These are phyloP conservation scores for Sphaerophoria taeniata DNA, from an alignment of 2,888 invertebrate species.

Conservation along the genomic window DNA sequence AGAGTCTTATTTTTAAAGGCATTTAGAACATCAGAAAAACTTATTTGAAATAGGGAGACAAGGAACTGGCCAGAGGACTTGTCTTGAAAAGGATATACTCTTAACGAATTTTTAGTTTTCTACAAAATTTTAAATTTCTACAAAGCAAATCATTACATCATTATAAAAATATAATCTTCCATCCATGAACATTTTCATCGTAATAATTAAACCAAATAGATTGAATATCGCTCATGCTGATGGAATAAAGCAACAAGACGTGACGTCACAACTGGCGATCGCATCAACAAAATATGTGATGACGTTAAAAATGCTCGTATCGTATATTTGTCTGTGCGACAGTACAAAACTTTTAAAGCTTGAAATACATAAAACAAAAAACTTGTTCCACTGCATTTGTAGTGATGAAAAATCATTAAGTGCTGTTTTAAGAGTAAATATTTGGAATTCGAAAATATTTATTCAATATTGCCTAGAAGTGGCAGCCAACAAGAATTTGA, in stretches of 20 bases:
- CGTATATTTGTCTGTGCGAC: constrained; percentile 13
- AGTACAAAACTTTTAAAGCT: neutral
- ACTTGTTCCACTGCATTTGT: neutral
- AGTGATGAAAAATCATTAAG: constrained; percentile 14
- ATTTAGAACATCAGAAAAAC: too few species aligned
- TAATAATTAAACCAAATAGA: constrained; percentile 6
- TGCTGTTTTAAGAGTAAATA: constrained; percentile 23
- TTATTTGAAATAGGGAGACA: too few species aligned
- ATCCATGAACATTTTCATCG: constrained; percentile 31
- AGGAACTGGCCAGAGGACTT: too few species aligned
- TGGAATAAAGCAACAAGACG: neutral
- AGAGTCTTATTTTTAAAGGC: too few species aligned
- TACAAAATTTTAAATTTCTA: too few species aligned
- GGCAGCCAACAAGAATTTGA: neutral
- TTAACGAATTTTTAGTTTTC: too few species aligned
- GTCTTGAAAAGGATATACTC: too few species aligned
- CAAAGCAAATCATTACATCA: too few species aligned
- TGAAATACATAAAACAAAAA: neutral
- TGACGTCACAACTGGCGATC: constrained; percentile 13
- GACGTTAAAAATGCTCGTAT: neutral
- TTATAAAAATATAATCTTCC: constrained; percentile 9
- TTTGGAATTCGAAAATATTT: constrained; percentile 8
- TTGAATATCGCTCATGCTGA: constrained; percentile 19
- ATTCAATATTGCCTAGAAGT: constrained; percentile 13
- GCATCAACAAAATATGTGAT: neutral